A percentile compares a stretch with the other conserved stretches of the same genome.
phyloP scores from a whole-genome alignment of 2,888 invertebrate species.

The Lithophane semibrunnea region DNA sequence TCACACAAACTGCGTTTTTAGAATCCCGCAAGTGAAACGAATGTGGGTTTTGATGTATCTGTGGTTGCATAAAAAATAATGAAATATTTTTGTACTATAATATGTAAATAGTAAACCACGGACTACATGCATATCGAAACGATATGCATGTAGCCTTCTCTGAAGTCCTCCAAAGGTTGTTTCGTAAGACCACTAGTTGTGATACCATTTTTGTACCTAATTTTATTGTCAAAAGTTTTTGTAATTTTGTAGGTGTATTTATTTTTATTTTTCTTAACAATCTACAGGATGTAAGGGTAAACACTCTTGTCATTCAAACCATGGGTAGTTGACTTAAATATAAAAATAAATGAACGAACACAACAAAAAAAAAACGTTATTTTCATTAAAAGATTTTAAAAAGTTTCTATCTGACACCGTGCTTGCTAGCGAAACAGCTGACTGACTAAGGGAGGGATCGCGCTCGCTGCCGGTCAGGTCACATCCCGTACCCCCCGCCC shows the following conservation, averaged over 20 bases:
- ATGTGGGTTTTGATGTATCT: background rate
- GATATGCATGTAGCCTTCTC: background rate
- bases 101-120: background rate
- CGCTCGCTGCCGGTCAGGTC: no score
- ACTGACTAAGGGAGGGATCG: no score
- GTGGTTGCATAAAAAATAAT: constrained; percentile 1
- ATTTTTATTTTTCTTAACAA: background rate
- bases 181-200: background rate
- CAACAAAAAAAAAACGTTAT: no score
- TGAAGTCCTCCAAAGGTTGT: background rate
- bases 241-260: background rate
- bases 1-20: constrained; percentile 62
- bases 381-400: no score
- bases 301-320: no score
- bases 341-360: no score
- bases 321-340: no score
- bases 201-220: no score
- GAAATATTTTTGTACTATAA: background rate
- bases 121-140: background rate
- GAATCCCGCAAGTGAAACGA: constrained; percentile 37
- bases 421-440: no score
- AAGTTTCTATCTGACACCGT: no score
- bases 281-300: no score
- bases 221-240: background rate
- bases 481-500: no score